Evolutionary conservation across 2,113 vertebrate species (phyloP).

Genomic region (Aphyosemion australe): DNA sequence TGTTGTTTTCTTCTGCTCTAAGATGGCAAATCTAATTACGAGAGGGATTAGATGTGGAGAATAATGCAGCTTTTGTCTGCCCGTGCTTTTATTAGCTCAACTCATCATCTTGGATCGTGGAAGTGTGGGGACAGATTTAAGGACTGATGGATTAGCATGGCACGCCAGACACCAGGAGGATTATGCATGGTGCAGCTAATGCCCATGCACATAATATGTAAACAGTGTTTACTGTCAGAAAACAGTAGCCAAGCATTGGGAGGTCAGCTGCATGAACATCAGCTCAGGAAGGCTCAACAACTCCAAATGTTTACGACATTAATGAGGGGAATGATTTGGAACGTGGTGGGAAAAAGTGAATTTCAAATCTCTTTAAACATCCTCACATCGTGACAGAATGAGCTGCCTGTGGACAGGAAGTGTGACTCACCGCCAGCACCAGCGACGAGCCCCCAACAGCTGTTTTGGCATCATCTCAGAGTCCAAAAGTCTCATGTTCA

Average conservation of each 20-base stretch:
- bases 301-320: slow-evolving; percentile 30
- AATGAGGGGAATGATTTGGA: slow-evolving; percentile 42
- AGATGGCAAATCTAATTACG: slow-evolving; percentile 64
- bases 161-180: slow-evolving; percentile 20
- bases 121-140: slow-evolving; percentile 28
- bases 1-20: slow-evolving; percentile 35
- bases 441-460: slow-evolving; percentile 51
- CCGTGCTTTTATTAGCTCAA: slow-evolving; percentile 63
- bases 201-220: slow-evolving; percentile 12
- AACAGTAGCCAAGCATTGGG: slow-evolving; percentile 16
- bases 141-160: slow-evolving; percentile 50
- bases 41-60: slow-evolving; percentile 58
- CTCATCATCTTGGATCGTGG: slow-evolving; percentile 42
- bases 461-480: slow-evolving; percentile 47
- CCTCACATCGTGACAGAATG: slow-evolving; percentile 15
- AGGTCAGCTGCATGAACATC: slow-evolving; percentile 2
- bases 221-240: slow-evolving; percentile 10
- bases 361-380: slow-evolving; percentile 34
- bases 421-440: slow-evolving; percentile 41
- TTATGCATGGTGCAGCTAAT: slow-evolving; percentile 47
- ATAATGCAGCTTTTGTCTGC: slow-evolving; percentile 63
- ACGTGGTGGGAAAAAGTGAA: slow-evolving; percentile 50
- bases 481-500: slow-evolving; percentile 36
- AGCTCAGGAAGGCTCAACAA: slow-evolving; percentile 13
- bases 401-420: slow-evolving; percentile 25